phyloP scores from a whole-genome alignment of 2,888 invertebrate species.

The Nomada fucata region DNA sequence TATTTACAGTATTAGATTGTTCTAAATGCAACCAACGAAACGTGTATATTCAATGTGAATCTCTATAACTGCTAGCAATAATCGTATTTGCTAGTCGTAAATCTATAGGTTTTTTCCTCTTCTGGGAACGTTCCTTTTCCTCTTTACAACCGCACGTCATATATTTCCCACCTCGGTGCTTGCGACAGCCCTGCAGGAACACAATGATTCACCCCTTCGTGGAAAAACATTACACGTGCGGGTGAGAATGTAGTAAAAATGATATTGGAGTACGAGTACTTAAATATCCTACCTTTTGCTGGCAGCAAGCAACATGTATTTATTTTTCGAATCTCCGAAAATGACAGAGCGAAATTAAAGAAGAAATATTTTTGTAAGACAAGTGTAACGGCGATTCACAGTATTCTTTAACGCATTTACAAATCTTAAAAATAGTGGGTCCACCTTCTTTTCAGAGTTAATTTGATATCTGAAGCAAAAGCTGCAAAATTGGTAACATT shows the following conservation, averaged over 20 bases:
- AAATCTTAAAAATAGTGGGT: no score
- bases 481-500: no score
- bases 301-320: background rate
- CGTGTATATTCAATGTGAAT: conserved; percentile 1
- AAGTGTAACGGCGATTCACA: no score
- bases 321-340: no score
- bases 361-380: no score
- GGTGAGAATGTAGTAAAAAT: conserved; percentile 1
- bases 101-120: conserved; percentile 11
- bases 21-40: background rate
- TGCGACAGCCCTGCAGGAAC: conserved; percentile 9
- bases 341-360: no score
- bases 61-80: background rate
- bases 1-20: background rate
- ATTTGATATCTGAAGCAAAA: no score
- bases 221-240: conserved; percentile 7
- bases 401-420: no score
- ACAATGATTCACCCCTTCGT: conserved; percentile 21
- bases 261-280: background rate
- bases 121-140: conserved; percentile 4
- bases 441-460: no score
- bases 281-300: conserved; percentile 1
- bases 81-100: conserved; percentile 16
- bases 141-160: conserved; percentile 30
- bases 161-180: conserved; percentile 23